A percentile compares a stretch with the other conserved stretches of the same genome.
Evolutionary conservation across 2,113 vertebrate species (phyloP).

Genomic region (Anarrhichthys ocellatus): DNA sequence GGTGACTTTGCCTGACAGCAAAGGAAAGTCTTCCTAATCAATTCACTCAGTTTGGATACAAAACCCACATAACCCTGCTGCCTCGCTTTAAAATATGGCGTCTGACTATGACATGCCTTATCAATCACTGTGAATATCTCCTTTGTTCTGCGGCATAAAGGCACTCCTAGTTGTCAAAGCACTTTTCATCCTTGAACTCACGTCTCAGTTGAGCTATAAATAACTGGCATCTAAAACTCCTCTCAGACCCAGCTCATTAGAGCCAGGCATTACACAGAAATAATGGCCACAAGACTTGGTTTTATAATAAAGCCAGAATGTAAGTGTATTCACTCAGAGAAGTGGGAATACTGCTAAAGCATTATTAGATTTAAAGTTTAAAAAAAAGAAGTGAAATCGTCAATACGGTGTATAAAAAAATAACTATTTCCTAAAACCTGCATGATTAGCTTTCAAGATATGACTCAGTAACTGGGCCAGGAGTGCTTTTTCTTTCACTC

Average conservation of each 20-base stretch:
- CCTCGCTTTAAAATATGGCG: conserved; percentile 40
- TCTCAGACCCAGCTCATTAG: conserved; percentile 70
- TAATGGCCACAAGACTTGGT: conserved; percentile 57
- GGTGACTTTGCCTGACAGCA: conserved; percentile 53
- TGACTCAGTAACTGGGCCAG: conserved; percentile 49
- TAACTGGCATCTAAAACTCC: conserved; percentile 63
- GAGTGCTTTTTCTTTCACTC: conserved; percentile 25
- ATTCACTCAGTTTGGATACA: conserved; percentile 47
- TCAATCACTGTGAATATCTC: conserved; percentile 64
- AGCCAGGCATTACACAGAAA: conserved; percentile 54
- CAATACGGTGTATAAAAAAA: conserved; percentile 26
- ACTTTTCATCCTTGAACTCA: conserved; percentile 67
- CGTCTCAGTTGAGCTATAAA: conserved; percentile 70
- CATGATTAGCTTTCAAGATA: conserved; percentile 53
- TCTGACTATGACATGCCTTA: conserved; percentile 52
- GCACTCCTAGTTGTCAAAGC: conserved; percentile 46
- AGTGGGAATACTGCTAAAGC: conserved; percentile 15
- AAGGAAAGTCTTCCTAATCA: conserved; percentile 49
- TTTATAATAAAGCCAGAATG: conserved; percentile 23
- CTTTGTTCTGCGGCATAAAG: conserved; percentile 59
- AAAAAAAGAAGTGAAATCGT: background rate
- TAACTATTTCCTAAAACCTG: conserved; percentile 31
- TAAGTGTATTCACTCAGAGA: conserved; percentile 26
- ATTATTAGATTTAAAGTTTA: conserved; percentile 10
- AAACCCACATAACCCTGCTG: conserved; percentile 27